Evolutionary conservation across 2,888 invertebrate genomes (phyloP).

Genomic region (Lymantria monacha): DNA sequence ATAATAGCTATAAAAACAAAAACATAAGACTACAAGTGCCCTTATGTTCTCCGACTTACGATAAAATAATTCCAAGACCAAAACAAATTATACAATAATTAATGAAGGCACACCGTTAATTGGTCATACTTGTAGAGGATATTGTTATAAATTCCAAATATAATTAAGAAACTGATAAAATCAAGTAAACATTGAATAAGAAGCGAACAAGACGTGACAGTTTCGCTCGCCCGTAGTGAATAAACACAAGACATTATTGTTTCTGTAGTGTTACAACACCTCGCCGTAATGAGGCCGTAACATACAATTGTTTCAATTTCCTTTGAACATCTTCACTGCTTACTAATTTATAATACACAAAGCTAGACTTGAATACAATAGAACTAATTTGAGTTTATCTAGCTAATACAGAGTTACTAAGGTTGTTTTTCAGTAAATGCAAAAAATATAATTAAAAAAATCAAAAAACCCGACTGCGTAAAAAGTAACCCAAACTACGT

Average conservation of each 20-base stretch:
- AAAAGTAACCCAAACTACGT: no score
- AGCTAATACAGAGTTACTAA: neutral
- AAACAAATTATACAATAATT: no score
- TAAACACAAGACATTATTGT: slow-evolving; percentile 15
- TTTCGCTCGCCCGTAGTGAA: slow-evolving; percentile 4
- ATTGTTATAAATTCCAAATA: no score
- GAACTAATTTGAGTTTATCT: slow-evolving; percentile 10
- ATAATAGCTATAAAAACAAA: no score
- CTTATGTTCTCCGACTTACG: no score
- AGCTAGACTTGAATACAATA: slow-evolving; percentile 8
- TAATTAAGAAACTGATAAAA: neutral
- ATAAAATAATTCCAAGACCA: no score
- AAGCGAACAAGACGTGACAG: slow-evolving; percentile 4
- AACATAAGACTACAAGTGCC: no score
- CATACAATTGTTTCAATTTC: slow-evolving; percentile 10
- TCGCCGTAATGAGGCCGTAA: slow-evolving; percentile 6
- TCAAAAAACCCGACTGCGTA: no score
- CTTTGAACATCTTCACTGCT: slow-evolving; percentile 2
- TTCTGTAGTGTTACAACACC: slow-evolving; percentile 6
- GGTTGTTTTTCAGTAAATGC: no score
- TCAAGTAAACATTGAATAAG: slow-evolving; percentile 13
- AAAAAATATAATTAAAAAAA: no score
- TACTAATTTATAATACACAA: slow-evolving; percentile 7
- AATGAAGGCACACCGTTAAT: no score
- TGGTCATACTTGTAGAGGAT: no score